Conservation (phyloP, 2,113 vertebrate species). For the Trichomycterus rosablanca region DNA sequence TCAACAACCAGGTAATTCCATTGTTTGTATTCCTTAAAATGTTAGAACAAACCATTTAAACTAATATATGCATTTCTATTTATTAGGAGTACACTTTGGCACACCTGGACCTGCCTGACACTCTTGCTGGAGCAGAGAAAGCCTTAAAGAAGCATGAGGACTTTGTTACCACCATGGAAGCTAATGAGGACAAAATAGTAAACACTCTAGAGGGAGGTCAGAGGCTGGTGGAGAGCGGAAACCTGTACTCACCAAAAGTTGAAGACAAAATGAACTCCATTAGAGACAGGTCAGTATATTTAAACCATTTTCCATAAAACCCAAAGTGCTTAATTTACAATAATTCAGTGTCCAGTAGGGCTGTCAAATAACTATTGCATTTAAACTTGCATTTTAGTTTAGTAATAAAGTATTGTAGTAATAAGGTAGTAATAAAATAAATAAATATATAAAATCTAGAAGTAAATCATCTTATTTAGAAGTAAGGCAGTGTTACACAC, state of each 20-base stretch:
- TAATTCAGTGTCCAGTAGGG: too few species aligned
- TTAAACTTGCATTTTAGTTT: too few species aligned
- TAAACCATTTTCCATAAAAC: too few species aligned
- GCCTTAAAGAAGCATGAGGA: slow-evolving; percentile 86
- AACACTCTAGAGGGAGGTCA: slow-evolving; percentile 69
- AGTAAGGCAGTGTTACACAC: too few species aligned
- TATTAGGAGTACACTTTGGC: slow-evolving; percentile 82
- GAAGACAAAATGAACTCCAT: slow-evolving; percentile 80
- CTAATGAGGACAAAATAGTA: slow-evolving; percentile 79
- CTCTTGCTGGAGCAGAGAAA: slow-evolving; percentile 77
- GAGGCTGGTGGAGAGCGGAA: slow-evolving; percentile 75
- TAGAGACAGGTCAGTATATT: slow-evolving; percentile 71
- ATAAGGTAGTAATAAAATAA: too few species aligned
- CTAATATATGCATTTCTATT: slow-evolving; percentile 3
- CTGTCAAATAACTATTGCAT: too few species aligned
- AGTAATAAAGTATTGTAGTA: too few species aligned
- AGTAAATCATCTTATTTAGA: too few species aligned
- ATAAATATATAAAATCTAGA: too few species aligned
- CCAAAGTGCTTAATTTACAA: too few species aligned
- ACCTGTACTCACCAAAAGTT: slow-evolving; percentile 80
- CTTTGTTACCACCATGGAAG: slow-evolving; percentile 77
- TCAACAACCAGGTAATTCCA: slow-evolving; percentile 85
- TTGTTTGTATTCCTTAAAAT: background rate
- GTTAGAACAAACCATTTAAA: too few species aligned
- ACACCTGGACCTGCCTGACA: slow-evolving; percentile 78